Conservation (phyloP, 2,888 invertebrate species). For the Nomada fabriciana region DNA sequence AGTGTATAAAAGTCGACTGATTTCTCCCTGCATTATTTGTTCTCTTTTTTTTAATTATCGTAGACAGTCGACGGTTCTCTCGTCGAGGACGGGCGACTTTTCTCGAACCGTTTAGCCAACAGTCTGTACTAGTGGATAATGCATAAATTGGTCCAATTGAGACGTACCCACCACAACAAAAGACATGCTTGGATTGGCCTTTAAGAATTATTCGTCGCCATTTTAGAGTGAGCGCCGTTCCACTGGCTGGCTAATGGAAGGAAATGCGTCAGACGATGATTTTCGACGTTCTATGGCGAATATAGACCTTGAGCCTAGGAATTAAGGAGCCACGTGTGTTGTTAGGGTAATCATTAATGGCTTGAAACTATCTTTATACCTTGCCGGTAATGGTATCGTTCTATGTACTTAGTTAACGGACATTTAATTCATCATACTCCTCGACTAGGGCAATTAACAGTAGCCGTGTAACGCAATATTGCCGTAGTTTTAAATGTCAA, state of each 20-base stretch:
- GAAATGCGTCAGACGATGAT: slow-evolving; percentile 31
- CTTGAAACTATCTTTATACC: background rate
- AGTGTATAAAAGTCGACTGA: slow-evolving; percentile 59
- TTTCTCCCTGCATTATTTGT: slow-evolving; percentile 47
- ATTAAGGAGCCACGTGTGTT: slow-evolving; percentile 16
- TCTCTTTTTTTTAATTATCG: slow-evolving; percentile 71
- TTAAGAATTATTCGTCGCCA: slow-evolving; percentile 48
- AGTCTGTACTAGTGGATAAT: slow-evolving; percentile 46
- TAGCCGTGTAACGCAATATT: background rate
- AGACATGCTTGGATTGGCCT: slow-evolving; percentile 33
- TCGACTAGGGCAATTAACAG: background rate
- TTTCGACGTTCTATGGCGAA: slow-evolving; percentile 16
- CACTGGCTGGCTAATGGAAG: slow-evolving; percentile 33
- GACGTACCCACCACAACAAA: slow-evolving; percentile 43
- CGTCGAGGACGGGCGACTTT: slow-evolving; percentile 41
- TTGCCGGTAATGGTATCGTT: background rate
- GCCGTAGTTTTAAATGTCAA: slow-evolving; percentile 30
- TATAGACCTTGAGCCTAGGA: slow-evolving; percentile 12
- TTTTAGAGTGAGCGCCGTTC: slow-evolving; percentile 39
- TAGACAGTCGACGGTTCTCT: slow-evolving; percentile 31
- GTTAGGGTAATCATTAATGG: slow-evolving; percentile 1
- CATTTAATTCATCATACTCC: background rate
- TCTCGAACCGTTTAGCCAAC: slow-evolving; percentile 1
- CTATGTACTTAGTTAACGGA: no score
- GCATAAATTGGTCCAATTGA: slow-evolving; percentile 53